Evolutionary conservation across 92 coral and sea anemone genomes (phyloP).

Genomic region (Actinernus sp.): DNA sequence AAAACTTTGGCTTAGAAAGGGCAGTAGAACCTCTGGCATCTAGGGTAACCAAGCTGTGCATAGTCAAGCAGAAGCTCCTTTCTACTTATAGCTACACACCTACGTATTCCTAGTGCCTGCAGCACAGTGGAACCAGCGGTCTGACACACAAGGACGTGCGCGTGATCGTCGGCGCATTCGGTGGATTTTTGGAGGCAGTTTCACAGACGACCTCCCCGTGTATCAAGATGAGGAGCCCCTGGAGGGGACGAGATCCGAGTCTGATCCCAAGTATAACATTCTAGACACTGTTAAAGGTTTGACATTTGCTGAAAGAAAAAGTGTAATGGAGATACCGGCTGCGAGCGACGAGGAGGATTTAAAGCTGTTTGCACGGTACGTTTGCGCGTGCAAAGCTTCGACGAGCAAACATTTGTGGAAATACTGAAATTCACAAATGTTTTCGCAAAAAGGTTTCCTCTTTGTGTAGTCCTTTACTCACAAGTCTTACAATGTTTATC

Average conservation of each 20-base stretch:
- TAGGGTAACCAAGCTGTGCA: too few species aligned
- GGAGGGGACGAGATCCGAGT: conserved; percentile 44
- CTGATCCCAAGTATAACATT: conserved; percentile 21
- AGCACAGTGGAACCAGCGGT: conserved; percentile 64
- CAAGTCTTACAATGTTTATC: too few species aligned
- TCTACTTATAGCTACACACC: conserved; percentile 97
- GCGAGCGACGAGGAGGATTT: conserved; percentile 85
- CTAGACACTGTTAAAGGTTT: conserved; percentile 51
- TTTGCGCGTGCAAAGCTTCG: neutral
- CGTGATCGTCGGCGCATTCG: conserved; percentile 71
- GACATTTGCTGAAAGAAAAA: conserved; percentile 71
- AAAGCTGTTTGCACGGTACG: conserved; percentile 85
- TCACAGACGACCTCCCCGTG: conserved; percentile 51
- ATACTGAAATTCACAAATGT: too few species aligned
- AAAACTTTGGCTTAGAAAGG: too few species aligned
- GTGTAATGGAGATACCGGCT: conserved; percentile 71
- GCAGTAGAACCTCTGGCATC: too few species aligned
- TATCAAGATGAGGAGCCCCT: conserved; percentile 29
- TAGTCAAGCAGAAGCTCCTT: too few species aligned
- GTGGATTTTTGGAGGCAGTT: conserved; percentile 86
- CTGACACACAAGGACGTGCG: conserved; percentile 25
- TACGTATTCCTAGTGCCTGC: conserved; percentile 85
- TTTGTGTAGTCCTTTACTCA: too few species aligned
- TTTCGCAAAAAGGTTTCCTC: too few species aligned
- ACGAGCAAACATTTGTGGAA: too few species aligned